phyloP scores from a whole-genome alignment of 1,140 invertebrate genomes.

The Drosophila tsacasi region DNA sequence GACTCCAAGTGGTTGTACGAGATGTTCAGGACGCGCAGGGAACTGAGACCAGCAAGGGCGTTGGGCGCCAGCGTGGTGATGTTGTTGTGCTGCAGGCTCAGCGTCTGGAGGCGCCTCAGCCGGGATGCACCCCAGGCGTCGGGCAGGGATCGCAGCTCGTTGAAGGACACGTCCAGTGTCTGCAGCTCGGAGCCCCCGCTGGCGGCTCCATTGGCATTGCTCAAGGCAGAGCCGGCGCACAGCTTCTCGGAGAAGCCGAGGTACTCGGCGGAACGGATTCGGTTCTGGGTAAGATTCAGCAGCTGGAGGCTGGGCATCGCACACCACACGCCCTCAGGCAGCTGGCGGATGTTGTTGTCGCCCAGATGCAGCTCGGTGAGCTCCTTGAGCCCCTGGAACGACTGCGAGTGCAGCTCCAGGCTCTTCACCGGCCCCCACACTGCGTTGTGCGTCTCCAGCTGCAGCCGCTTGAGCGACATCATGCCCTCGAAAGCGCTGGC shows the following conservation, averaged over 20 bases:
- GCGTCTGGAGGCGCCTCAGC: slow-evolving; percentile 89
- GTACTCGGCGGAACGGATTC: slow-evolving; percentile 89
- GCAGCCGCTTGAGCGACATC: slow-evolving; percentile 89
- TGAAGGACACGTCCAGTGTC: slow-evolving; percentile 90
- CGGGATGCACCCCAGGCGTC: slow-evolving; percentile 89
- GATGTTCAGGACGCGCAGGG: slow-evolving; percentile 91
- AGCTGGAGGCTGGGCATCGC: slow-evolving; percentile 89
- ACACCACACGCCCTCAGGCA: slow-evolving; percentile 91
- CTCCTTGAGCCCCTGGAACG: slow-evolving; percentile 89
- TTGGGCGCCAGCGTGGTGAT: slow-evolving; percentile 89
- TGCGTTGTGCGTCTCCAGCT: slow-evolving; percentile 89
- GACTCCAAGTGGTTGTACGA: slow-evolving; percentile 91
- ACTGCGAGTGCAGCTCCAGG: slow-evolving; percentile 87
- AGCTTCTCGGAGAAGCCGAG: slow-evolving; percentile 87
- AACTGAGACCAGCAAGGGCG: slow-evolving; percentile 89
- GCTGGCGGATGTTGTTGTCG: slow-evolving; percentile 90
- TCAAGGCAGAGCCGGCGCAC: slow-evolving; percentile 67
- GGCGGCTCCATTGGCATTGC: slow-evolving; percentile 83
- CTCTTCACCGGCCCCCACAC: slow-evolving; percentile 89
- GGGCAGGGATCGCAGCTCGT: slow-evolving; percentile 89
- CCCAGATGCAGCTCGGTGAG: slow-evolving; percentile 90
- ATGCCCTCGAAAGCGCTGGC: slow-evolving; percentile 90
- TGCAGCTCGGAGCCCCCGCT: slow-evolving; percentile 86
- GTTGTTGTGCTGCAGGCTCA: slow-evolving; percentile 91
- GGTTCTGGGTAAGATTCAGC: slow-evolving; percentile 91